Evolutionary conservation across 2,113 vertebrate species (phyloP), one percentile per base, ranked within the genome.

Genomic region (Malurus alboscapulatus): DNA sequence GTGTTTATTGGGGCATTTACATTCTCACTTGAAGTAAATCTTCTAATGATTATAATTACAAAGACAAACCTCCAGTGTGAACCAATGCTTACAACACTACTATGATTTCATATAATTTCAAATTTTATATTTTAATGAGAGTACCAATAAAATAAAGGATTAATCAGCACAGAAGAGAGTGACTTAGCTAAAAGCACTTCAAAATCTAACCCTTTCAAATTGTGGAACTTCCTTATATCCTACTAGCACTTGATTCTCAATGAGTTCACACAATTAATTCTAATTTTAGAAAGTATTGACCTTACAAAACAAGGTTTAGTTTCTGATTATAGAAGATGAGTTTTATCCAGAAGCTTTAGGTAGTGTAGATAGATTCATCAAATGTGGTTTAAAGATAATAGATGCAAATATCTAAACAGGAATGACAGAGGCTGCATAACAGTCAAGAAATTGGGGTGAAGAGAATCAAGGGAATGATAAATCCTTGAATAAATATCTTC

Each of bases 341-440:
- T 73, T 81, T 76, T 34, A 79, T 40, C 63, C 67, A 63, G 62
- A 29, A 87, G 58, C 32, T 87, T 88, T 92, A 85, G 38, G 27
- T 27, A 84, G 19, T 14, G 15, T 26, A 90, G 27, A 30, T 3
- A 75, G 62, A 69, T 44, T 21, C 48, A 79, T 75, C 66, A 87
- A 89, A 79, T 58, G 47, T 87, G 58, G 71, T 93, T 96, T 91
- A 92, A 94, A 91, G 77, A 80, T 89, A 96, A 96, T 84, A 84
- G 91, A 93, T 93, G 88, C 87, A 95, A 96, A 92, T 92, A 94
- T 87, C 54, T 93, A 66, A 88, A 93, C 38, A 66, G 0, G 1
- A 91, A 73, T 73, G 94, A 92, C 66, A 84, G 75, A 59, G 45
- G n/a, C 77, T 83, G 69, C 36, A 8, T 29, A 89, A 87, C 47